phyloP scores from a whole-genome alignment of 1,140 invertebrate species.

The Bombus vancouverensis region DNA sequence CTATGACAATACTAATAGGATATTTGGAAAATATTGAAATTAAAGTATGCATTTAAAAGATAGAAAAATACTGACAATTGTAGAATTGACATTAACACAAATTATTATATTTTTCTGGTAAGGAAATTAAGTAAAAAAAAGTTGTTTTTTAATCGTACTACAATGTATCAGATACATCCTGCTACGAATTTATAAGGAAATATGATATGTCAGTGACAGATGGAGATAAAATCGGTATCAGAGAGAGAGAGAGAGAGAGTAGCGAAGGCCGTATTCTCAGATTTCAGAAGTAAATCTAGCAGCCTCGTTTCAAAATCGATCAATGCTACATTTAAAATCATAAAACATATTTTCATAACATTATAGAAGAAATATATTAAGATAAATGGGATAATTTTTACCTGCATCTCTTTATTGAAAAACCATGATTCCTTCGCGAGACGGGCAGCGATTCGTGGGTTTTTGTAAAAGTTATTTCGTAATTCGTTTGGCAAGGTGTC shows the following conservation, averaged over 20 bases:
- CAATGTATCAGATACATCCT: neutral
- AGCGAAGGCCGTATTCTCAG: slow-evolving; percentile 5
- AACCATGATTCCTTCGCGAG: slow-evolving; percentile 91
- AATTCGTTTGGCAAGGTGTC: slow-evolving; percentile 84
- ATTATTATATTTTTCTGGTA: neutral
- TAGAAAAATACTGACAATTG: neutral
- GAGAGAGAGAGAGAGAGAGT: neutral
- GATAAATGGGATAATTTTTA: slow-evolving; percentile 37
- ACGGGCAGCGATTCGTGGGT: slow-evolving; percentile 87
- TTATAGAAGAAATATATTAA: neutral
- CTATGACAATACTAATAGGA: neutral
- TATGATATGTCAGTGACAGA: neutral
- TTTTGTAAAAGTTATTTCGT: slow-evolving; percentile 89
- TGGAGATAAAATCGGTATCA: neutral
- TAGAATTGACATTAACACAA: neutral
- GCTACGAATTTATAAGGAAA: slow-evolving; percentile 9
- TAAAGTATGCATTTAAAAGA: neutral
- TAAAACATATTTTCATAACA: neutral
- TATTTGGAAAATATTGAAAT: neutral
- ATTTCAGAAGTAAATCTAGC: slow-evolving; percentile 25
- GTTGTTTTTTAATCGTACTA: neutral
- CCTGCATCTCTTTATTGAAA: slow-evolving; percentile 87
- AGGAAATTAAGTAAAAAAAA: neutral
- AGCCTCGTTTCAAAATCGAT: slow-evolving; percentile 4
- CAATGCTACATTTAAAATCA: neutral